Evolutionary conservation across 2,113 vertebrate species (phyloP).

Genomic region (Chloroceryle aenea): DNA sequence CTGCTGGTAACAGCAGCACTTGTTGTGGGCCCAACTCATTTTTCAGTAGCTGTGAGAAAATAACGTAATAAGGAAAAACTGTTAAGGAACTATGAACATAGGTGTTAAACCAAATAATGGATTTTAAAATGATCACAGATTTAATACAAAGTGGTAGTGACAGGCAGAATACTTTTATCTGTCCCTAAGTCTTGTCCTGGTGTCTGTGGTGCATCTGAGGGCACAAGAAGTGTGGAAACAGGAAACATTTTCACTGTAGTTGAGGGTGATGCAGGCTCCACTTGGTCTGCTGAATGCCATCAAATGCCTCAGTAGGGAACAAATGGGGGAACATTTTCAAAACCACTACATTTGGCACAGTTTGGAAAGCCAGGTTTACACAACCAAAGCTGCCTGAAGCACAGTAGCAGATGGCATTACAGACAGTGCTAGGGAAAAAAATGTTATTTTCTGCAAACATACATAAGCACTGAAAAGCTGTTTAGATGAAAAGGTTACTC

Average conservation of each 20-base stretch:
- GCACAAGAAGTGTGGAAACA: background rate
- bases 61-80: background rate
- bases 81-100: background rate
- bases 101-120: background rate
- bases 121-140: background rate
- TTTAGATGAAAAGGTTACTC: constrained; percentile 26
- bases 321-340: constrained; percentile 10
- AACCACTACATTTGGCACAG: constrained; percentile 20
- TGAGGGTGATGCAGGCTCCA: background rate
- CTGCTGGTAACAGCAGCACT: background rate
- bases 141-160: background rate
- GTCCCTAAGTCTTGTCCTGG: background rate
- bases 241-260: background rate
- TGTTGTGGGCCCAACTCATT: background rate
- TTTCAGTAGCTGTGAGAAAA: background rate
- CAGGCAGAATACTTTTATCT: background rate
- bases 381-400: constrained; percentile 36
- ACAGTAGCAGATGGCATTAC: constrained; percentile 47
- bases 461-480: background rate
- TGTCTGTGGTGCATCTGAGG: background rate
- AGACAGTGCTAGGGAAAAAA: constrained; percentile 26
- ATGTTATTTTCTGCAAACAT: constrained; percentile 51
- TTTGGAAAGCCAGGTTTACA: constrained; percentile 37
- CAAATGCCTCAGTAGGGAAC: background rate
- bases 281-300: background rate